Conservation (phyloP, 2,888 invertebrate genomes). For the Drosophila nr. medialis region DNA sequence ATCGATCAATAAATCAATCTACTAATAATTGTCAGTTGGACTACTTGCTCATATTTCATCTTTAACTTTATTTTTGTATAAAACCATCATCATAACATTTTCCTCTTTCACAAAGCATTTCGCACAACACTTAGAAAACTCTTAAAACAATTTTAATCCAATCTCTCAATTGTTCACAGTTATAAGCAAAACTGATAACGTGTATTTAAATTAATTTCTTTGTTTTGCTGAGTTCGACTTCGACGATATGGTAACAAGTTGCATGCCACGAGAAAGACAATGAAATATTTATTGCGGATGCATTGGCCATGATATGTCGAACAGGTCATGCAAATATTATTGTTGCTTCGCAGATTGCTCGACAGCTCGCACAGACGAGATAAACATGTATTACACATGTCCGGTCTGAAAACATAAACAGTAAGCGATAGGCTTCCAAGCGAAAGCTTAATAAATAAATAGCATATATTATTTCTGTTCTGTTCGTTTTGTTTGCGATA, state of each 20-base stretch:
- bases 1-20: not conserved
- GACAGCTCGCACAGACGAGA: slow-evolving; percentile 45
- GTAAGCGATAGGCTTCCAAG: slow-evolving; percentile 39
- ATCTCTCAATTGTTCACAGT: not conserved
- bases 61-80: not conserved
- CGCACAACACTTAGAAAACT: not conserved
- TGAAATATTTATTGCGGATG: slow-evolving; percentile 27
- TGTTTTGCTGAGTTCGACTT: not conserved
- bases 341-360: slow-evolving; percentile 51
- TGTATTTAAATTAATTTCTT: not conserved
- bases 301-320: slow-evolving; percentile 18
- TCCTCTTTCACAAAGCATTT: not conserved
- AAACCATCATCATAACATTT: not conserved
- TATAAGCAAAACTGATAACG: not conserved
- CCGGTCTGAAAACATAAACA: slow-evolving; percentile 42
- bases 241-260: not conserved
- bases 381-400: slow-evolving; percentile 47
- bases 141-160: too few relatives aligned
- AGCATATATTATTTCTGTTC: not conserved
- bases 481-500: slow-evolving; percentile 10
- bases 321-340: slow-evolving; percentile 62
- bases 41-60: not conserved
- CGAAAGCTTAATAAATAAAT: slow-evolving; percentile 8
- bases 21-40: not conserved
- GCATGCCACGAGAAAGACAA: not conserved